A percentile compares a stretch with the other conserved stretches of the same genome.
These are phyloP conservation scores for Melikaiella ostensackeni DNA, from an alignment of 2,888 invertebrate genomes.

Conservation along the genomic window DNA sequence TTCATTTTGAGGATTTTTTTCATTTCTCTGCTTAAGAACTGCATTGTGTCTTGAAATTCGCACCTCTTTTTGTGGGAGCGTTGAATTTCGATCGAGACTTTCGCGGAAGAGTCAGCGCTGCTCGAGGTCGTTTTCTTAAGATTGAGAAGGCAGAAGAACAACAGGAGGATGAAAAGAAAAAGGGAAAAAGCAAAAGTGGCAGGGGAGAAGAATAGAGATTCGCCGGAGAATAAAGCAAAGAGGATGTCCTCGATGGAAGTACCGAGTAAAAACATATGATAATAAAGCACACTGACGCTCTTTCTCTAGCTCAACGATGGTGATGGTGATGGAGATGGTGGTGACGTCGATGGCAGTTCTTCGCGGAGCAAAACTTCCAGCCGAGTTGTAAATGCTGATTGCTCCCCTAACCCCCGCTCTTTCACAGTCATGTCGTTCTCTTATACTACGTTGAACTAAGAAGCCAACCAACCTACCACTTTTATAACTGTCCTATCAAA, in stretches of 20 bases:
- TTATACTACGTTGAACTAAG: slow-evolving; percentile 53
- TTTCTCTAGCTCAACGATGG: slow-evolving; percentile 48
- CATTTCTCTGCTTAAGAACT: background rate
- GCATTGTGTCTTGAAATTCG: slow-evolving; percentile 11
- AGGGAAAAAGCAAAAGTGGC: slow-evolving; percentile 40
- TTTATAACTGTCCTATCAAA: slow-evolving; percentile 16
- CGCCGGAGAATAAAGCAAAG: slow-evolving; percentile 54
- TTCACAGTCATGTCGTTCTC: slow-evolving; percentile 53
- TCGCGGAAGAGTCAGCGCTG: slow-evolving; percentile 45
- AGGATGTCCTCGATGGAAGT: slow-evolving; percentile 58
- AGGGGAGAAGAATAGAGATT: slow-evolving; percentile 53
- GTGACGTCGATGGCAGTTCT: slow-evolving; percentile 53
- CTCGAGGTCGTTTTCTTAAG: slow-evolving; percentile 38
- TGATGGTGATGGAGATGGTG: slow-evolving; percentile 58
- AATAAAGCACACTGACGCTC: slow-evolving; percentile 67
- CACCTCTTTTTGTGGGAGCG: slow-evolving; percentile 3
- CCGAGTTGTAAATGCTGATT: slow-evolving; percentile 71
- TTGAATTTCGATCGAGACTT: slow-evolving; percentile 50
- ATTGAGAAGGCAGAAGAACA: slow-evolving; percentile 38
- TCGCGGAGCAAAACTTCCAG: slow-evolving; percentile 66
- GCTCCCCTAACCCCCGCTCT: slow-evolving; percentile 64
- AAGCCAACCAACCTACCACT: slow-evolving; percentile 47
- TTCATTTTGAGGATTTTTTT: background rate
- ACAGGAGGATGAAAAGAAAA: slow-evolving; percentile 45
- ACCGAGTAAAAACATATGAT: slow-evolving; percentile 71